Evolutionary conservation across 92 coral and sea anemone genomes (phyloP).

Genomic region (Phenganax stokvisi): DNA sequence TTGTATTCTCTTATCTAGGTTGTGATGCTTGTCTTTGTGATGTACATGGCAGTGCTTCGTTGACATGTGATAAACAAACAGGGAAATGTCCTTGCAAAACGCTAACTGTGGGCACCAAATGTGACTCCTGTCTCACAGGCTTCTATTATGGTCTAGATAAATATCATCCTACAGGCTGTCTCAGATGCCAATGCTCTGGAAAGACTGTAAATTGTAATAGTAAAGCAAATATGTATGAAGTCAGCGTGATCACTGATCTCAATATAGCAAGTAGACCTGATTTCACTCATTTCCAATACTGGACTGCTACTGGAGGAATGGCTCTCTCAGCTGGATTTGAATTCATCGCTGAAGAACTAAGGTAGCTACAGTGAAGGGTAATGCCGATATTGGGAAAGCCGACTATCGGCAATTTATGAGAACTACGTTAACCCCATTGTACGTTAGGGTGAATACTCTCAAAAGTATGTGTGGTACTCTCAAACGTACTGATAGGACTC

Average conservation of each 20-base stretch:
- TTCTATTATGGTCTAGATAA: slow-evolving; percentile 62
- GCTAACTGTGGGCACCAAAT: slow-evolving; percentile 51
- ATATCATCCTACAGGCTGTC: slow-evolving; percentile 72
- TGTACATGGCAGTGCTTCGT: slow-evolving; percentile 57
- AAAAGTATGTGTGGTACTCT: too few species aligned
- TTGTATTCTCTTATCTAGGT: slow-evolving; percentile 43
- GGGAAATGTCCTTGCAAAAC: slow-evolving; percentile 76
- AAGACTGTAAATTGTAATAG: slow-evolving; percentile 56
- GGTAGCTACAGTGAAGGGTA: too few species aligned
- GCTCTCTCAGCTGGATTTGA: too few species aligned
- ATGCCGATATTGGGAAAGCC: too few species aligned
- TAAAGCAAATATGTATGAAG: slow-evolving; percentile 37
- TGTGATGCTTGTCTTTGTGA: slow-evolving; percentile 73
- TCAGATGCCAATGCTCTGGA: slow-evolving; percentile 84
- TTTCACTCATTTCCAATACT: neutral
- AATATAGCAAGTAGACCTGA: neutral
- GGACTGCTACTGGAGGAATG: neutral
- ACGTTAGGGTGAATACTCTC: too few species aligned
- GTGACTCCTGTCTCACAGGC: slow-evolving; percentile 63
- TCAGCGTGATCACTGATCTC: slow-evolving; percentile 9
- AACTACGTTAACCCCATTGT: too few species aligned
- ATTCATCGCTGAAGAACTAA: too few species aligned
- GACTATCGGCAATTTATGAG: too few species aligned
- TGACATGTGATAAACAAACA: slow-evolving; percentile 62
- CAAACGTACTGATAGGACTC: neutral